Base-by-base conservation (phyloP, 2,888 invertebrate genomes). In the Beris chalybata region DNA sequence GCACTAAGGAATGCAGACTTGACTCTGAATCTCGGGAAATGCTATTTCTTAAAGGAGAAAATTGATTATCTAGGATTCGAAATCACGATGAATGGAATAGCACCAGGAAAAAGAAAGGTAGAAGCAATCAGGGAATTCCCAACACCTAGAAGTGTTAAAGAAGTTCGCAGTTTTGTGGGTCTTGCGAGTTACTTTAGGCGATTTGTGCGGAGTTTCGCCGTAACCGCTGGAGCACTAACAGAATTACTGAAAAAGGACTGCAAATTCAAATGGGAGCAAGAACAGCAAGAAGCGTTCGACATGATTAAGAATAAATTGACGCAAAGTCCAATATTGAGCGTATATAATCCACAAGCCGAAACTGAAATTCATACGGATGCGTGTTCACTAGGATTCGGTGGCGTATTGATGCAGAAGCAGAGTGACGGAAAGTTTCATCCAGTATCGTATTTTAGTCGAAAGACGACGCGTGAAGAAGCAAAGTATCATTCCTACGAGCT, bases 121-220 rank as follows among this genome's bases (percentile, higher is more conserved):
- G 47, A 58, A 58, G 58, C 58, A 29, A 43, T 58, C 6, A 32
- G 43, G 12, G 43, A 30, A 22, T 58, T 58, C 30, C 54, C 54
- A 31, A 29, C 9, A 31, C 13, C 54, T 2, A 54, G n/a, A 54
- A 22, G 7, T 30, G 15, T 15, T 4, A 43, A 54, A 11, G 9
- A 44, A n/a, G 43, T 64, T 11, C 43, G 38, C 22, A 56, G 50
- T 48, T 65, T 65, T 45, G 9, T 65, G 15, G 65, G 48, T 7
- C 30, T 66, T 13, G 29, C 52, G 6, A 44, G 59, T 31, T 66
- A 59, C 15, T 59, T 54, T 48, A 22, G 59, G 5, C 32, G 53
- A 44, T 59, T 66, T 47, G 63, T 63, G 15, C 71, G 48, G 7
- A 43, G 63, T 69, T 53, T 71, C 64, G 71, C 73, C 45, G 52